Conservation (phyloP, 2,113 vertebrate genomes). For the Myanophis thanlyinensis region DNA sequence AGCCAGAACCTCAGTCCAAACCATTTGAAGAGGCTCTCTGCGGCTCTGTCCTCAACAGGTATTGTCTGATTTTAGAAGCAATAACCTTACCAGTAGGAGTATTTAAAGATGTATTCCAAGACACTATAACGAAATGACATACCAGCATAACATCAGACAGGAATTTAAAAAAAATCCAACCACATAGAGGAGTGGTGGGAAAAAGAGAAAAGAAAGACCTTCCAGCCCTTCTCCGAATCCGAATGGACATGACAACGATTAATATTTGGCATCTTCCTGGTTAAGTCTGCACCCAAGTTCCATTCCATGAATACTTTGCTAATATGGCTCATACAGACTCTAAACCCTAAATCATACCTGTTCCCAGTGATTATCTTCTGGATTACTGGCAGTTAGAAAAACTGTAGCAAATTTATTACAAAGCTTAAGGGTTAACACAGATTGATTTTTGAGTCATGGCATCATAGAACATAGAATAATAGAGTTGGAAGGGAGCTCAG, state of each 20-base stretch:
- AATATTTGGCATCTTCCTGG: not conserved
- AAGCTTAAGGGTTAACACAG: not conserved
- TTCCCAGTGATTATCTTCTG: not conserved
- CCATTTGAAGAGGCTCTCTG: not conserved
- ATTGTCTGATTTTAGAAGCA: not conserved
- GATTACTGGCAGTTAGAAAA: not conserved
- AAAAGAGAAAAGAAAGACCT: not conserved
- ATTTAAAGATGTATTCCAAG: not conserved
- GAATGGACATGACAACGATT: not conserved
- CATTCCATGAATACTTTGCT: not conserved
- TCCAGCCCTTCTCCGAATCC: not conserved
- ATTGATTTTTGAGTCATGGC: not conserved
- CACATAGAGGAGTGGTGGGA: too few relatives aligned
- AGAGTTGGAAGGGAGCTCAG: too few relatives aligned
- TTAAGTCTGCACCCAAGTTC: not conserved
- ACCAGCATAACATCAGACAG: not conserved
- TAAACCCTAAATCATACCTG: not conserved
- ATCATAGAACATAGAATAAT: too few relatives aligned
- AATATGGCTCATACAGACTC: not conserved
- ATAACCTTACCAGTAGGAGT: not conserved
- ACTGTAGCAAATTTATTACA: not conserved
- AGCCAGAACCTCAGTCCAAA: not conserved
- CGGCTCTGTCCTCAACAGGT: not conserved
- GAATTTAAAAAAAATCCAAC: not conserved
- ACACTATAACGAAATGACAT: not conserved